Base-by-base conservation (phyloP, 2,888 invertebrate genomes). In the Sinopyrophorus schimmeli region DNA sequence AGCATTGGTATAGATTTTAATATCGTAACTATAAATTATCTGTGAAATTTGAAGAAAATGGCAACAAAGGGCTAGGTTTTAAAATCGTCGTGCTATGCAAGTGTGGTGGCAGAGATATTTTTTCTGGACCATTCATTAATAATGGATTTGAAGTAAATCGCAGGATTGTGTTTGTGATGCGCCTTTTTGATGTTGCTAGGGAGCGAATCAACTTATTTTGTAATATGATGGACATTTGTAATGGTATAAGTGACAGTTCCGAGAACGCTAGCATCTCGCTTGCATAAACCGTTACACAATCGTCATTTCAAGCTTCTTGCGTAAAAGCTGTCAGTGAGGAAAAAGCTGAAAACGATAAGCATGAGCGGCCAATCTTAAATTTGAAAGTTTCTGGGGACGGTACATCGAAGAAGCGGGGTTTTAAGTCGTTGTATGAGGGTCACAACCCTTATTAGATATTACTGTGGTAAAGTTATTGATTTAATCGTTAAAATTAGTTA, bases 181-280 rank as follows among this genome's bases (percentile, higher is more conserved):
- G 57, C 35, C 58, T 62, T 27, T 47, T 64, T 20, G 61, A 58
- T 41, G 27, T 62, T 21, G 58, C 52, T 40, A 47, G 61, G 56
- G 53, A 63, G 52, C 59, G 63, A 7, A 40, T 65, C n/a, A 59
- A 64, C 50, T 30, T 64, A 31, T 63, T 62, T 47, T 59, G 57
- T 48, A 47, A 52, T 40, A 27, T 55, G 28, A 62, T 66, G 60
- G 59, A 62, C 38, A 60, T 62, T 20, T 39, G 54, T 27, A 20
- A 54, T 40, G 58, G 58, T 30, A 26, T 57, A 24, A 28, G 48
- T 16, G 52, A 55, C 48, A 40, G 12, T 12, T 37, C 55, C 23
- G 60, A 61, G 43, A 46, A 57, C 41, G 35, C 32, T 37, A 53
- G 50, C 27, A 14, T 57, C 28, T 39, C 52, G 15, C 37, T 52